Conservation (phyloP, 2,797 vertebrate genomes). For the Naso thynnoides region DNA sequence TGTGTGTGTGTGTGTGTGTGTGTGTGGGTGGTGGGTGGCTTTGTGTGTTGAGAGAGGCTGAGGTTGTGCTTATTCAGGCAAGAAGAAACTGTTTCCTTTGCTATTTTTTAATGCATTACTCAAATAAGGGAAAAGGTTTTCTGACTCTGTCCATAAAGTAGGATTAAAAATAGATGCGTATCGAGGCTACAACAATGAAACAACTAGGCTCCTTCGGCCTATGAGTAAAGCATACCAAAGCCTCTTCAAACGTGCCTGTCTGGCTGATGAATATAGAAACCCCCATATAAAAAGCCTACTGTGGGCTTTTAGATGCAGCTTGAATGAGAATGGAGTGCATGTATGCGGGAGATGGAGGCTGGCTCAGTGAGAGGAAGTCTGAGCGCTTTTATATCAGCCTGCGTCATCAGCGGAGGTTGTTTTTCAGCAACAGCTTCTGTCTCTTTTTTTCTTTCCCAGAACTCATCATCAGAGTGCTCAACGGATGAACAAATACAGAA, state of each 20-base stretch:
- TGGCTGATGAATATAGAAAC: constrained; percentile 3
- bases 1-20: neutral
- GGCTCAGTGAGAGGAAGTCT: neutral
- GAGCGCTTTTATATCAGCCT: constrained; percentile 15
- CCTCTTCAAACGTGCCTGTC: neutral
- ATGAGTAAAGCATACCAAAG: neutral
- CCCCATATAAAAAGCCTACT: neutral
- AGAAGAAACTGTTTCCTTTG: neutral
- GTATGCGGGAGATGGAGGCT: constrained; percentile 9
- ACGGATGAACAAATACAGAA: too few species aligned
- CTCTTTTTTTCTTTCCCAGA: neutral
- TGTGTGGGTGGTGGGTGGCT: neutral
- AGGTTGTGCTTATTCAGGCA: neutral
- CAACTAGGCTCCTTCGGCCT: neutral
- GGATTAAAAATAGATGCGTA: neutral
- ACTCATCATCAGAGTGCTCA: neutral
- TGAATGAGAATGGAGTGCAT: constrained; percentile 6
- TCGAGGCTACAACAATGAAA: neutral
- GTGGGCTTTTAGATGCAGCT: constrained; percentile 6
- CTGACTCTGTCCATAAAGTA: neutral
- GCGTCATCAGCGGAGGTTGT: constrained; percentile 9
- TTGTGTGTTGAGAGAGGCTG: neutral
- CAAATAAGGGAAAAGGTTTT: constrained; percentile 3
- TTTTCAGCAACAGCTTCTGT: neutral
- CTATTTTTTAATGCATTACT: neutral